phyloP scores from a whole-genome alignment of 2,113 vertebrate genomes.

The Sarotherodon lohbergeri region DNA sequence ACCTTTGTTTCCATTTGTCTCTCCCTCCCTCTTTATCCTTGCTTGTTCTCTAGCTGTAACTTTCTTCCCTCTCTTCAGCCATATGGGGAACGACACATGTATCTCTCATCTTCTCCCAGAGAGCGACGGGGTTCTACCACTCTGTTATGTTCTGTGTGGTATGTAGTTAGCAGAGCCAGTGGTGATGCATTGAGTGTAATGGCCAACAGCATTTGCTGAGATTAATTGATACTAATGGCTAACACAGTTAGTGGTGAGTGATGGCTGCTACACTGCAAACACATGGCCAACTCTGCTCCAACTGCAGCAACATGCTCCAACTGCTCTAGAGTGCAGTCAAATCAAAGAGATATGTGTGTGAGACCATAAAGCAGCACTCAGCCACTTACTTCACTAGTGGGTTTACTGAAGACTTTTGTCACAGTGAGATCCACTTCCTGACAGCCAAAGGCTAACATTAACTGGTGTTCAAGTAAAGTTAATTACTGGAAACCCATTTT shows the following conservation, averaged over 20 bases:
- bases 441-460: not conserved
- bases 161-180: conserved; percentile 38
- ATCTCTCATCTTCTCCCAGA: conserved; percentile 40
- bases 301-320: conserved; percentile 12
- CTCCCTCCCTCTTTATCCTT: not conserved
- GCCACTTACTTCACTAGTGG: not conserved
- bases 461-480: not conserved
- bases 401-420: not conserved
- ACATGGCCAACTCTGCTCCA: conserved; percentile 24
- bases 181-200: conserved; percentile 57
- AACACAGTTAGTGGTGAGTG: conserved; percentile 58
- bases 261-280: conserved; percentile 48
- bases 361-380: not conserved
- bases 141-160: not conserved
- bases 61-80: conserved; percentile 22
- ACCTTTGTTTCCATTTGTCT: not conserved
- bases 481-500: not conserved
- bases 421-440: not conserved
- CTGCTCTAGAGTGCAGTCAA: conserved; percentile 7
- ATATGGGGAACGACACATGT: conserved; percentile 46
- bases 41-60: not conserved
- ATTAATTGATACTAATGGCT: conserved; percentile 71
- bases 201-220: conserved; percentile 53
- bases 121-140: not conserved
- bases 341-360: not conserved